phyloP scores from a whole-genome alignment of 2,888 invertebrate genomes.

The Polymixis lichenea region DNA sequence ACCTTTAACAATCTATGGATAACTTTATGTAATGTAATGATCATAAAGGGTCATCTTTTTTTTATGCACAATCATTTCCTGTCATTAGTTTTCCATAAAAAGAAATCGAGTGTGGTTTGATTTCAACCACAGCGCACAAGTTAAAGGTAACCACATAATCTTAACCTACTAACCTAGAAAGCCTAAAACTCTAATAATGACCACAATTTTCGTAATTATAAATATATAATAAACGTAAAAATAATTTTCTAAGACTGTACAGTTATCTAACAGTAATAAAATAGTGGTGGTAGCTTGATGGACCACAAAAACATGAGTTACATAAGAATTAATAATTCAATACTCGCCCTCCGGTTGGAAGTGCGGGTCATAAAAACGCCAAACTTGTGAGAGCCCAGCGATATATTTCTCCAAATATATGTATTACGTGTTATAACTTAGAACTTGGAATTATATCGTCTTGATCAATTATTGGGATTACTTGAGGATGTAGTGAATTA shows the following conservation, averaged over 20 bases:
- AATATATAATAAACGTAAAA: background rate
- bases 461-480: conserved; percentile 56
- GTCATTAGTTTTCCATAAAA: conserved; percentile 46
- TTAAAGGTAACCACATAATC: conserved; percentile 4
- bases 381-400: conserved; percentile 45
- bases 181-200: conserved; percentile 19
- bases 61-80: conserved; percentile 35
- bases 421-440: conserved; percentile 61
- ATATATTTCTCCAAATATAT: conserved; percentile 63
- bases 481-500: conserved; percentile 39
- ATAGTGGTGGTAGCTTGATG: conserved; percentile 31
- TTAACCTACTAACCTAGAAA: conserved; percentile 34
- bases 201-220: conserved; percentile 15
- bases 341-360: conserved; percentile 41
- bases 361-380: conserved; percentile 59
- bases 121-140: conserved; percentile 15
- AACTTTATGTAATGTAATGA: conserved; percentile 9
- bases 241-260: conserved; percentile 21
- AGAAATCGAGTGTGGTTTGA: conserved; percentile 19
- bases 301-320: conserved; percentile 49
- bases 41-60: conserved; percentile 4
- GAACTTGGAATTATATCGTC: conserved; percentile 49
- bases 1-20: conserved; percentile 7
- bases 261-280: conserved; percentile 37
- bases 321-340: conserved; percentile 64